Conservation (phyloP, 2,113 vertebrate genomes). For the Phycodurus eques region DNA sequence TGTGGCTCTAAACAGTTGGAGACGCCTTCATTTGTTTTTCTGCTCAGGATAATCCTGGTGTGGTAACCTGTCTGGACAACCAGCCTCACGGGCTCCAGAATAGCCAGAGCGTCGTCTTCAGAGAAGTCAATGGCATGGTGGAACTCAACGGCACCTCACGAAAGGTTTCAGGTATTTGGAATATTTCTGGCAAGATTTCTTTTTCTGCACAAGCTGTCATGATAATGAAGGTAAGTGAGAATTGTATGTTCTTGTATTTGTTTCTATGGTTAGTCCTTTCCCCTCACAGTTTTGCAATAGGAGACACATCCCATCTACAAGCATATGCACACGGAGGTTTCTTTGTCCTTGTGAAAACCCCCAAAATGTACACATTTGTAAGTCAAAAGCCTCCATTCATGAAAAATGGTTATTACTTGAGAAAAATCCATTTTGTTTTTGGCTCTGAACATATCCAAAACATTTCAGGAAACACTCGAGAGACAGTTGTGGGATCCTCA, state of each 20-base stretch:
- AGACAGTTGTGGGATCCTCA: constrained; percentile 83
- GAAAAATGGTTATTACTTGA: background rate
- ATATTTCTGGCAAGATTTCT: background rate
- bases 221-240: background rate
- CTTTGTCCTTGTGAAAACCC: constrained; percentile 85
- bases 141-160: constrained; percentile 82
- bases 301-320: constrained; percentile 83
- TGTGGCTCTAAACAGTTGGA: background rate
- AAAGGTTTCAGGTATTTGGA: constrained; percentile 83
- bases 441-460: constrained; percentile 4
- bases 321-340: constrained; percentile 90
- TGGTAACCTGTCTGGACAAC: constrained; percentile 94
- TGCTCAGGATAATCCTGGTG: constrained; percentile 79
- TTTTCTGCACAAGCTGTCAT: background rate
- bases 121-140: constrained; percentile 91
- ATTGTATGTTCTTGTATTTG: constrained; percentile 8
- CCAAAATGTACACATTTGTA: constrained; percentile 88
- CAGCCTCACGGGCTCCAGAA: constrained; percentile 90
- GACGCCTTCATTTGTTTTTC: background rate
- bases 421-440: background rate
- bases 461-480: constrained; percentile 82
- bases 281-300: constrained; percentile 89
- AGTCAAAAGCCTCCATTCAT: constrained; percentile 54
- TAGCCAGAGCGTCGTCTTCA: constrained; percentile 86
- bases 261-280: constrained; percentile 80